Evolutionary conservation across 1,140 invertebrate genomes (phyloP).

Genomic region (Hyphantria cunea): DNA sequence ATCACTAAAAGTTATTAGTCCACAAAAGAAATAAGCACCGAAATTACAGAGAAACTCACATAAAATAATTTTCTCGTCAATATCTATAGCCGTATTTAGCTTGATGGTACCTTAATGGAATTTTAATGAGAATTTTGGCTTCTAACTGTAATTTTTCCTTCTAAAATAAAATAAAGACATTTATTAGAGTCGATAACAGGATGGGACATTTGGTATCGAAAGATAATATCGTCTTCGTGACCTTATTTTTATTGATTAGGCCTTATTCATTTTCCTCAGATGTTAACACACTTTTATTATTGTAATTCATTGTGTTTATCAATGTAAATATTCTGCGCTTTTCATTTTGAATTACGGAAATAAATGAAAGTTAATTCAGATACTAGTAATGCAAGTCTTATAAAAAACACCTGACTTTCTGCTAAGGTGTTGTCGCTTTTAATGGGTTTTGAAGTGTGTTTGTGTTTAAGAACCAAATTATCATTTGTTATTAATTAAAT

Average conservation of each 20-base stretch:
- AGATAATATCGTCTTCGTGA: slow-evolving; percentile 49
- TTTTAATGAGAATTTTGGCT: slow-evolving; percentile 69
- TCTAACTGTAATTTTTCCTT: slow-evolving; percentile 51
- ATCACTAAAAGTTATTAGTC: background rate
- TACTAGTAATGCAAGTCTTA: too few relatives aligned
- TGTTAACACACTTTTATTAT: slow-evolving; percentile 42
- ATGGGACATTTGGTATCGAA: slow-evolving; percentile 30
- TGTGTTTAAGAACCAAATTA: too few relatives aligned
- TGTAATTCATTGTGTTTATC: slow-evolving; percentile 16
- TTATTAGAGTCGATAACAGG: slow-evolving; percentile 63
- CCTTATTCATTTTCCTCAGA: slow-evolving; percentile 18
- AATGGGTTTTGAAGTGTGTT: too few relatives aligned
- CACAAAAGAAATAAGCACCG: background rate
- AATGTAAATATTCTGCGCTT: background rate
- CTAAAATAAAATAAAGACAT: slow-evolving; percentile 56
- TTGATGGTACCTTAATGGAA: slow-evolving; percentile 55
- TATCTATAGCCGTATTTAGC: slow-evolving; percentile 52
- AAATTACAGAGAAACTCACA: slow-evolving; percentile 17
- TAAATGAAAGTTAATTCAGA: too few relatives aligned
- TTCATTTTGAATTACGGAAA: too few relatives aligned
- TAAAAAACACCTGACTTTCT: too few relatives aligned
- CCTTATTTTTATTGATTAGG: slow-evolving; percentile 47
- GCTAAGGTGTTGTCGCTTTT: too few relatives aligned
- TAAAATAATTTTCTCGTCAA: slow-evolving; percentile 53
- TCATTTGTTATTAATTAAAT: too few relatives aligned